These are phyloP conservation scores for Torymus tubicola DNA, from an alignment of 2,888 invertebrate genomes.

Conservation along the genomic window DNA sequence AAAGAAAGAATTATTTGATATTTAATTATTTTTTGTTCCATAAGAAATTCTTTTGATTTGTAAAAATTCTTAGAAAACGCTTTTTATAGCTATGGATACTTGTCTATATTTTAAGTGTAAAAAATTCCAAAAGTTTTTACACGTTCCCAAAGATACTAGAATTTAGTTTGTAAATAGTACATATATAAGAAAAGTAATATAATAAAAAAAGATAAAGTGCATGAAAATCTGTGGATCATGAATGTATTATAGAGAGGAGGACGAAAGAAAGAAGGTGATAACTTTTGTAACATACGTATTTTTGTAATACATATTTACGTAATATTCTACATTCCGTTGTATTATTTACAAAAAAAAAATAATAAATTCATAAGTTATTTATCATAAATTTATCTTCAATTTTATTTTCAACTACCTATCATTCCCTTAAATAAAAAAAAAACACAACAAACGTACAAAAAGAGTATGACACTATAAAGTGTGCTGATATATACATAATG, in stretches of 20 bases:
- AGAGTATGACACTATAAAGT: too few relatives aligned
- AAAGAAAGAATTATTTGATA: conserved; percentile 9
- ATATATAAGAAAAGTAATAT: neutral
- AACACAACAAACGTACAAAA: too few relatives aligned
- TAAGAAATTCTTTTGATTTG: neutral
- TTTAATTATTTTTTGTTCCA: neutral
- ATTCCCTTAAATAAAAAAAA: neutral
- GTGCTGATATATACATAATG: too few relatives aligned
- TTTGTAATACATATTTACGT: neutral
- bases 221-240: neutral
- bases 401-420: neutral
- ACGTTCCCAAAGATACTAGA: conserved; percentile 11
- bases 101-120: too few relatives aligned
- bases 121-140: too few relatives aligned
- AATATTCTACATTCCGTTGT: conserved; percentile 29
- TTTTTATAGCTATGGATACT: too few relatives aligned
- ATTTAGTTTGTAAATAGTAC: conserved; percentile 15
- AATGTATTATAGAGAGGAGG: neutral
- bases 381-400: conserved; percentile 3
- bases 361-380: conserved; percentile 35
- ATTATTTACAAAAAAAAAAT: conserved; percentile 14
- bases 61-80: too few relatives aligned
- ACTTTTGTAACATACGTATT: conserved; percentile 22
- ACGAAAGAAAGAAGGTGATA: neutral
- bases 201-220: neutral